phyloP scores from a whole-genome alignment of 2,888 invertebrate species.

The Drosophila dives region DNA sequence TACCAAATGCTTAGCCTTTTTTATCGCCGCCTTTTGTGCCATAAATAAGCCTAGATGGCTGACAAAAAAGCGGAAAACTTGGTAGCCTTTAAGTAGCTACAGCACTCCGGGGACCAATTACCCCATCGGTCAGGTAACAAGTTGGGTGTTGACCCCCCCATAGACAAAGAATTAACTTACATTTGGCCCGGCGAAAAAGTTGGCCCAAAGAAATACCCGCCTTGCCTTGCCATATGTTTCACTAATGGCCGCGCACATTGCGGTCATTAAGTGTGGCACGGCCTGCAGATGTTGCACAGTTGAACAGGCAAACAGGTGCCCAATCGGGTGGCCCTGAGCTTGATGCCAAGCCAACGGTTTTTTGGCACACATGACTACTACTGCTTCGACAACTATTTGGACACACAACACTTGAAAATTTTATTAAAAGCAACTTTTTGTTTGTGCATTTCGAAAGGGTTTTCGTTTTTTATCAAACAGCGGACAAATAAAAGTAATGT shows the following conservation, averaged over 20 bases:
- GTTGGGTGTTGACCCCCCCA: conserved; percentile 55
- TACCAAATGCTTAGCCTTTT: conserved; percentile 68
- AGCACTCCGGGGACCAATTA: conserved; percentile 75
- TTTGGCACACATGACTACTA: conserved; percentile 22
- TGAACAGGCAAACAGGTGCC: conserved; percentile 23
- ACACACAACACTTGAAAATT: conserved; percentile 32
- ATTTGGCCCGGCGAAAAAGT: conserved; percentile 61
- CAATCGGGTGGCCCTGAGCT: conserved; percentile 21
- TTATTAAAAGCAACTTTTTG: conserved; percentile 28
- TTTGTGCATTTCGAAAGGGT: neutral
- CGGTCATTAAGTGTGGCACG: conserved; percentile 66
- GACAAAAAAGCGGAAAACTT: conserved; percentile 43
- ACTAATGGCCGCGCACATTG: conserved; percentile 78
- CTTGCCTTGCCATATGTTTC: conserved; percentile 69
- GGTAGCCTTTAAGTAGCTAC: conserved; percentile 73
- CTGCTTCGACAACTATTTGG: conserved; percentile 15
- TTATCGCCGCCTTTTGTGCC: conserved; percentile 63
- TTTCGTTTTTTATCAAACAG: neutral
- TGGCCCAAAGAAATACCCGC: conserved; percentile 55
- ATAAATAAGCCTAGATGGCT: conserved; percentile 71
- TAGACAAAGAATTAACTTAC: conserved; percentile 75
- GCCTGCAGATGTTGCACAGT: conserved; percentile 51
- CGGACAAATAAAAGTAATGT: neutral
- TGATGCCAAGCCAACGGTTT: conserved; percentile 1
- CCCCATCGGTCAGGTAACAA: conserved; percentile 64